Evolutionary conservation across 2,797 vertebrate genomes (phyloP).

Genomic region (Pterois miles): DNA sequence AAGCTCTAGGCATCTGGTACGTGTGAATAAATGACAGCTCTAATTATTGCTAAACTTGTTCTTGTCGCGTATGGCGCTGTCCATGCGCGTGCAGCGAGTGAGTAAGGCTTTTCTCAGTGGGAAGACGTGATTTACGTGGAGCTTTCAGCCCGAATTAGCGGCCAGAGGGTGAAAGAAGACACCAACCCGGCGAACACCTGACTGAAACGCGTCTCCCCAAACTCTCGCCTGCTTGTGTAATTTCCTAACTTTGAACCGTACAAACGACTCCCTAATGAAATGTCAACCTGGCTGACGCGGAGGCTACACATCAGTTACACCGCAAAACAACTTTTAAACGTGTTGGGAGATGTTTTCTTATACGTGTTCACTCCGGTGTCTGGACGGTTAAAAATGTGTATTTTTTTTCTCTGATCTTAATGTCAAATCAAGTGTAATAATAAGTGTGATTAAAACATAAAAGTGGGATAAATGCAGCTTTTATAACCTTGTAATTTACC

Average conservation of each 20-base stretch:
- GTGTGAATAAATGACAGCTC: conserved; percentile 34
- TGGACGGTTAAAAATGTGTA: neutral
- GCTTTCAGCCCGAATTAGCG: conserved; percentile 80
- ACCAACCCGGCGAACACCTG: conserved; percentile 73
- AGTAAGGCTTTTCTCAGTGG: conserved; percentile 49
- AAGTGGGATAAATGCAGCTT: conserved; percentile 40
- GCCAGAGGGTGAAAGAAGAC: conserved; percentile 83
- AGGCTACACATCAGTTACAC: conserved; percentile 16
- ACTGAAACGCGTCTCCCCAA: conserved; percentile 58
- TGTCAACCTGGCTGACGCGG: conserved; percentile 7
- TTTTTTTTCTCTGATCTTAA: conserved; percentile 28
- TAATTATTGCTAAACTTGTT: conserved; percentile 37
- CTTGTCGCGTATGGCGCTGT: conserved; percentile 33
- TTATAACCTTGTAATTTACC: conserved; percentile 65
- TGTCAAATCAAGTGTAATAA: conserved; percentile 35
- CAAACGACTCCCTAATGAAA: conserved; percentile 48
- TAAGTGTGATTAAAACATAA: conserved; percentile 56
- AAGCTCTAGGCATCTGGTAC: neutral
- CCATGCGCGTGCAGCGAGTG: conserved; percentile 32
- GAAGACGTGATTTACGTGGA: conserved; percentile 77
- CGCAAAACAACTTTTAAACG: conserved; percentile 27
- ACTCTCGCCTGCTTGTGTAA: conserved; percentile 31
- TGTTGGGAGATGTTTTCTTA: conserved; percentile 24
- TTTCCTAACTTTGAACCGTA: conserved; percentile 47
- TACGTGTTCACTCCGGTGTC: neutral